Conservation (phyloP, 2,888 invertebrate species). For the Heliconius ethilla region DNA sequence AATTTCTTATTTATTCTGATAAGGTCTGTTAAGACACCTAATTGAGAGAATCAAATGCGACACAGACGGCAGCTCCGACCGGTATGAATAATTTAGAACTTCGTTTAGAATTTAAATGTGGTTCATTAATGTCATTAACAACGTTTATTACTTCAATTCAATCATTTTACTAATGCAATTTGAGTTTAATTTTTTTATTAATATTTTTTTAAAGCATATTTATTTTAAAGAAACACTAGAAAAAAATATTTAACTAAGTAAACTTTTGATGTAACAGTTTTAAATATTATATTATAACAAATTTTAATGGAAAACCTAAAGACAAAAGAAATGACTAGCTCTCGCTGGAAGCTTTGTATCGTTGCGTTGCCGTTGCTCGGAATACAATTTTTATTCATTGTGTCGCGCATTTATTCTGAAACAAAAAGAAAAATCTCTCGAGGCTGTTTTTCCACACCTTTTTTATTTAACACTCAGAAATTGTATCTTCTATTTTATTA, state of each 20-base stretch:
- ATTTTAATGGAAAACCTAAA: conserved; percentile 12
- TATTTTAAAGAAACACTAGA: background rate
- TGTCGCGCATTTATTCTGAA: conserved; percentile 7
- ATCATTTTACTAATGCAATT: conserved; percentile 3
- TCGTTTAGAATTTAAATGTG: conserved; percentile 21
- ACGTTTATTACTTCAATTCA: background rate
- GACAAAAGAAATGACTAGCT: conserved; percentile 21
- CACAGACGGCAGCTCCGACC: conserved; percentile 39
- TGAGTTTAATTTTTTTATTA: background rate
- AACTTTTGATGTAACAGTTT: background rate
- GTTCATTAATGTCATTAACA: conserved; percentile 4
- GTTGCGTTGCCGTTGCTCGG: conserved; percentile 7
- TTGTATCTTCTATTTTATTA: conserved; percentile 2
- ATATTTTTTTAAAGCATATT: no score
- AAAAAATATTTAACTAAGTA: background rate
- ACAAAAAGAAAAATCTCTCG: background rate
- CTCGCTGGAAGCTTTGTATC: conserved; percentile 13
- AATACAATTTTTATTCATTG: conserved; percentile 16
- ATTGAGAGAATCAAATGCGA: conserved; percentile 50
- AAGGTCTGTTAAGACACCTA: conserved; percentile 49
- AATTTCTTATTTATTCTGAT: conserved; percentile 47
- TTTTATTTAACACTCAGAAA: conserved; percentile 2
- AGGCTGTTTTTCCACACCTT: conserved; percentile 10
- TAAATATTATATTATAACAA: conserved; percentile 11
- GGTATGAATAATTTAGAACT: conserved; percentile 31